These are phyloP conservation scores for Peromyscus attwateri DNA, from an alignment of 2,797 vertebrate species.

Conservation along the genomic window DNA sequence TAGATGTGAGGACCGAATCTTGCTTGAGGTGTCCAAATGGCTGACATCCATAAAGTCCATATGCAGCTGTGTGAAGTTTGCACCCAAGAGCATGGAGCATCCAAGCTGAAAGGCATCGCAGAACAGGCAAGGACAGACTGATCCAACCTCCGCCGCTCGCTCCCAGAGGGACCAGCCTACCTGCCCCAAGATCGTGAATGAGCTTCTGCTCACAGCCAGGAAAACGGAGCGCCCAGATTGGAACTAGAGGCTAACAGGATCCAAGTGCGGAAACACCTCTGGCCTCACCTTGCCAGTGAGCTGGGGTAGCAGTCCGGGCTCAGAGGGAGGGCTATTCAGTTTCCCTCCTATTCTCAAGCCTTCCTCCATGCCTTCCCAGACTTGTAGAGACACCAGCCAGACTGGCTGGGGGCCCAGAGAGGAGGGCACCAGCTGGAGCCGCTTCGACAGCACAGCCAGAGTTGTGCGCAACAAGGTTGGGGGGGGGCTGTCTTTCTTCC, in stretches of 20 bases:
- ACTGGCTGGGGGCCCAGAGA: constrained; percentile 25
- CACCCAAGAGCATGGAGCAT: neutral
- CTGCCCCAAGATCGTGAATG: accelerated
- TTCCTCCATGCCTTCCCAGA: neutral
- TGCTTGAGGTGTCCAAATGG: neutral
- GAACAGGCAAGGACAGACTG: too few relatives aligned
- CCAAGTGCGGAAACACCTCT: too few relatives aligned
- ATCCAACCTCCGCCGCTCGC: neutral
- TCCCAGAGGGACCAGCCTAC: neutral
- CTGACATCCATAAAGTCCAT: neutral
- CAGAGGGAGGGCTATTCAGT: accelerated
- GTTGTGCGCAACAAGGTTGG: neutral
- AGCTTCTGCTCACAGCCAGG: neutral
- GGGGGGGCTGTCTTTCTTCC: neutral
- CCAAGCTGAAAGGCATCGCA: too few relatives aligned
- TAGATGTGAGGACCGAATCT: too few relatives aligned
- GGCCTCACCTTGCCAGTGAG: neutral
- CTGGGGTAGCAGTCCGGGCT: neutral
- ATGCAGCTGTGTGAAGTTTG: neutral
- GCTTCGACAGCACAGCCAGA: neutral
- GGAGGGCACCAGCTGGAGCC: neutral
- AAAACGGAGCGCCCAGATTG: accelerated
- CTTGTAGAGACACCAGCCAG: neutral
- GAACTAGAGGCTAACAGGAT: neutral
- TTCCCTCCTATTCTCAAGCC: neutral